These are phyloP conservation scores for Engraulis encrasicolus DNA, from an alignment of 2,113 vertebrate species.

Conservation along the genomic window DNA sequence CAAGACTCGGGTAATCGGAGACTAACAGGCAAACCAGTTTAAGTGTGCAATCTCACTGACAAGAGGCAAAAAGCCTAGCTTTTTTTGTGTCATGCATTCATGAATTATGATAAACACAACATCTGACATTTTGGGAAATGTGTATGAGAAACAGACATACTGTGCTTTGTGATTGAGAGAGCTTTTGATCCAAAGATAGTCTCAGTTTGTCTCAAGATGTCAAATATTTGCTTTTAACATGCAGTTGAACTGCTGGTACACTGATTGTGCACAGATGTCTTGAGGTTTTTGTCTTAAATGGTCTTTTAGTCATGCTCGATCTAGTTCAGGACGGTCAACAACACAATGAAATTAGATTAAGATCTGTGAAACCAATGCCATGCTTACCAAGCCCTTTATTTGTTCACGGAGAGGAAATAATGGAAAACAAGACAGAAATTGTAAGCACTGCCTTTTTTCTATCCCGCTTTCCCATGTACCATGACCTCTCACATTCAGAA, in stretches of 20 bases:
- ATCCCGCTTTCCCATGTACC: neutral
- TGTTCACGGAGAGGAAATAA: neutral
- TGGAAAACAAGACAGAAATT: neutral
- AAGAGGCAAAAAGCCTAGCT: neutral
- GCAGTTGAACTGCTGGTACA: neutral
- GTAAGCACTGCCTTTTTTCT: neutral
- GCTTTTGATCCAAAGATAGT: neutral
- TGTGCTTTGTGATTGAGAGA: neutral
- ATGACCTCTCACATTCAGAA: neutral
- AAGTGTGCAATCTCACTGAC: neutral
- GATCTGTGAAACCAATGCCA: neutral
- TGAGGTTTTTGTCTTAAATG: neutral
- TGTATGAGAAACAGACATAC: neutral
- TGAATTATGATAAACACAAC: neutral
- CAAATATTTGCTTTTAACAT: neutral
- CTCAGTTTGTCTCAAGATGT: neutral
- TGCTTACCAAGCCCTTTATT: neutral
- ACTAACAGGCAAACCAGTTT: neutral
- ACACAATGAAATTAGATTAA: neutral
- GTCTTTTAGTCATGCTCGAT: neutral
- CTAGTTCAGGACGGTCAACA: neutral
- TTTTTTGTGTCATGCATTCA: neutral
- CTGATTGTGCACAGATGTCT: neutral
- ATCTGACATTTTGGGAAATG: neutral
- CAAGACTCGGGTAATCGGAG: neutral